A percentile compares a stretch with the other conserved stretches of the same genome.
phyloP scores from a whole-genome alignment of 2,888 invertebrate genomes.

The Cistogaster globosa region DNA sequence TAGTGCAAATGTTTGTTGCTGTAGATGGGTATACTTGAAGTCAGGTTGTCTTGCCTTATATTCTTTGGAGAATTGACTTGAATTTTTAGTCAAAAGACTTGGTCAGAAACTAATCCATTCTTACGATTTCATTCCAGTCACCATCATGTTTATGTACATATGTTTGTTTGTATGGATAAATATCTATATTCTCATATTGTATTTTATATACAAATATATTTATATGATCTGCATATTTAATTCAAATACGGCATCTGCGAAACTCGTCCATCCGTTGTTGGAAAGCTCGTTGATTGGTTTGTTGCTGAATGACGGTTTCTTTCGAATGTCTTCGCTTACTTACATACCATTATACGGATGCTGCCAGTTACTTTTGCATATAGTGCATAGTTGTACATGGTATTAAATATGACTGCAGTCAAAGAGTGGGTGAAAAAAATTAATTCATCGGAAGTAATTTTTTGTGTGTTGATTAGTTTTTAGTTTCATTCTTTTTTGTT shows the following conservation, averaged over 20 bases:
- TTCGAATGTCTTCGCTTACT: constrained; percentile 47
- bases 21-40: constrained; percentile 67
- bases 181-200: constrained; percentile 58
- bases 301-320: constrained; percentile 58
- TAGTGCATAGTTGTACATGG: constrained; percentile 21
- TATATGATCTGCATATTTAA: constrained; percentile 75
- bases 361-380: constrained; percentile 34
- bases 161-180: background rate
- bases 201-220: constrained; percentile 61
- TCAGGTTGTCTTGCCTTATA: constrained; percentile 47
- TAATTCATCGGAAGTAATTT: constrained; percentile 77
- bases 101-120: constrained; percentile 44
- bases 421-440: constrained; percentile 77
- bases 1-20: constrained; percentile 23
- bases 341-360: constrained; percentile 33
- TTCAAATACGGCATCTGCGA: constrained; percentile 74
- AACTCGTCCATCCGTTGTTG: constrained; percentile 49
- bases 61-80: constrained; percentile 45
- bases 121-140: constrained; percentile 34
- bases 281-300: constrained; percentile 33
- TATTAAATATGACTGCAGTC: constrained; percentile 63
- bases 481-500: constrained; percentile 55
- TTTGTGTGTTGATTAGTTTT: constrained; percentile 74
- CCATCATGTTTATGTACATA: background rate
- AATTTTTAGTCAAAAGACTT: constrained; percentile 45